Base-by-base conservation (phyloP, 2,888 invertebrate genomes). In the Cyrtodaria siliqua region DNA sequence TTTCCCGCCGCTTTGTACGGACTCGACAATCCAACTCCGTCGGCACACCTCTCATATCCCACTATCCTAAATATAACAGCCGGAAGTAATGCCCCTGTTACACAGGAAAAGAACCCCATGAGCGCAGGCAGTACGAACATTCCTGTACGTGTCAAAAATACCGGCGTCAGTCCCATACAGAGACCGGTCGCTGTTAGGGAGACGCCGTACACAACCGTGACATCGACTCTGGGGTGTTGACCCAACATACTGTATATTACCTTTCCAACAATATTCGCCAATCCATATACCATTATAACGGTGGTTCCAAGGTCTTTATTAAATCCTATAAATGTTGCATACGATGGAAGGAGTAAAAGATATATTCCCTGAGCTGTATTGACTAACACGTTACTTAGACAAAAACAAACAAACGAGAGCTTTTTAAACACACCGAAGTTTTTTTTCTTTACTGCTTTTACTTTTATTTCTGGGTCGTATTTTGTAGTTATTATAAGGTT, bases 1-100 rank as follows among this genome's bases (percentile, higher is more conserved):
- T 74, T 79, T 3, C 78, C 78, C 1, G 49, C 26, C 24, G 78
- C 78, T 57, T 73, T 73, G 33, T 73, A 79, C 3, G 78, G 78
- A 12, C 73, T 29, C 6, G 66, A 56, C 40, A 79, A 8, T 2
- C 78, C 78, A 3, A 79, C 18, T 1, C 78, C 78, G 18, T 73
- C 73, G 18, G 78, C 70, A 44, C 73, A 79, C 23, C 67, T 38
- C 2, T 79, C 67, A 26, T 61, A 57, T 23, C 78, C 78, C 0
- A 79, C 78, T 2, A 79, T 69, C 24, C 53, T 38, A n/a, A 66
- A 67, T 3, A 79, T 40, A 14, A 79, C 73, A 14, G 67, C 67
- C 9, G 40, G 53, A 3, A 79, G n/a, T 16, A 79, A 50, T 2
- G 73, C 78, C 23, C 73, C 69, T 20, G 69, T 79, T 0, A 79